These are phyloP conservation scores for Brachionus rotundiformis DNA, from an alignment of 1,140 invertebrate species.

Conservation along the genomic window DNA sequence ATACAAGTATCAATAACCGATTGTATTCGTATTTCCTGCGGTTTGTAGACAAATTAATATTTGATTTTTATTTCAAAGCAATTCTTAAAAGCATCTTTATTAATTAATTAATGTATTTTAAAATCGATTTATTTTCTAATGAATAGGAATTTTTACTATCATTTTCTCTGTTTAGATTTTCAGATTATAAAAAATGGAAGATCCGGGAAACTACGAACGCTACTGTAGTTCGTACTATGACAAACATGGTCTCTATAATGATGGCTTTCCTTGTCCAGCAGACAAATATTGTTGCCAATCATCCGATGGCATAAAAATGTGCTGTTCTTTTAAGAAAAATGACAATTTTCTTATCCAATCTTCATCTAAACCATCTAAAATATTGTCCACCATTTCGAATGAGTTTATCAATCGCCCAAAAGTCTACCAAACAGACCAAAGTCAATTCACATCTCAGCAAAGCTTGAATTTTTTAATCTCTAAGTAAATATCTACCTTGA, in stretches of 20 bases:
- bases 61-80: background rate
- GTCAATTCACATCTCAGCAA: conserved; percentile 25
- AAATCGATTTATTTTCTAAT: background rate
- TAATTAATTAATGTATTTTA: conserved; percentile 22
- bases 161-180: background rate
- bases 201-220: conserved; percentile 22
- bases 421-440: background rate
- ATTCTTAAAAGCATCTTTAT: background rate
- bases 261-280: conserved; percentile 47
- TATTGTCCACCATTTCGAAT: conserved; percentile 16
- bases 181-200: conserved; percentile 15
- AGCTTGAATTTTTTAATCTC: conserved; percentile 23
- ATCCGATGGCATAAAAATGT: conserved; percentile 37
- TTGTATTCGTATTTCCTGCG: background rate
- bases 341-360: background rate
- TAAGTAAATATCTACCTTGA: conserved; percentile 40
- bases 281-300: conserved; percentile 47
- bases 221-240: conserved; percentile 52
- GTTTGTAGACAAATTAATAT: conserved; percentile 25
- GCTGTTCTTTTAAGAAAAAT: conserved; percentile 13
- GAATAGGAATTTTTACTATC: background rate
- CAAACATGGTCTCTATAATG: conserved; percentile 50
- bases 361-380: background rate
- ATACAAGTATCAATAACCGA: background rate
- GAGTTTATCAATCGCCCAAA: conserved; percentile 6